Evolutionary conservation across 2,888 invertebrate genomes (phyloP), one percentile per base, ranked within the genome.

Genomic region (Seira ritae): DNA sequence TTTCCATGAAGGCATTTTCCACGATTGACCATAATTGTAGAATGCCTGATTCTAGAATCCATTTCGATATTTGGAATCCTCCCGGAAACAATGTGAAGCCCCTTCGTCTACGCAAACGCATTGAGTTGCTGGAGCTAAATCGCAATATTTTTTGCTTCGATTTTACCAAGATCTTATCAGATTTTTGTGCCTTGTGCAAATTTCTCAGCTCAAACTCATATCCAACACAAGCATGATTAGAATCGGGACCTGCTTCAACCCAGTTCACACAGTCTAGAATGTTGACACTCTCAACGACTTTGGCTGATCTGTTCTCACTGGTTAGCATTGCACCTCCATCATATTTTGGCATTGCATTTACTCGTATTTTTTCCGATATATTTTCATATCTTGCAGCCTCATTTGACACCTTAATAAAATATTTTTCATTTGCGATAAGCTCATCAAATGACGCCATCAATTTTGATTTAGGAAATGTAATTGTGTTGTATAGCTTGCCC

Each of bases 181-280:
- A 83, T 37, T 80, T 68, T 17, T 84, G 84, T 17, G 76, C 75
- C 31, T 84, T 86, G 23, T 84, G 86, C n/a, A 88, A 37, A 81
- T 86, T 88, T 31, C 88, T 65, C 17, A 86, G 69, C 66, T 88
- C 88, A 81, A 88, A 88, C 24, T 88, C 88, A 66, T 87, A 88
- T 4, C 86, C 88, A 15, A 88, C 78, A 31, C 88, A 88, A 8
- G 86, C 86, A 77, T 86, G 85, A 82, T 84, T 86, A 19, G 75
- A 68, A 10, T 76, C 77, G 0, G 76, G 72, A 10, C 67, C 72
- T 42, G 76, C 55, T 42, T 88, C 86, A 1, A 85, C 85, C 86
- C 88, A 86, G 62, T 85, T 85, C 1, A 88, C 85, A 31, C 88
- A 88, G 66, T 88, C 86, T 17, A 85, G 73, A 60, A 88, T 86